Percentiles rank a stretch among this genome's conserved stretches.
These are phyloP conservation scores for Pristionchus fissidentatus DNA, from an alignment of 2,888 invertebrate species.

Conservation along the genomic window DNA sequence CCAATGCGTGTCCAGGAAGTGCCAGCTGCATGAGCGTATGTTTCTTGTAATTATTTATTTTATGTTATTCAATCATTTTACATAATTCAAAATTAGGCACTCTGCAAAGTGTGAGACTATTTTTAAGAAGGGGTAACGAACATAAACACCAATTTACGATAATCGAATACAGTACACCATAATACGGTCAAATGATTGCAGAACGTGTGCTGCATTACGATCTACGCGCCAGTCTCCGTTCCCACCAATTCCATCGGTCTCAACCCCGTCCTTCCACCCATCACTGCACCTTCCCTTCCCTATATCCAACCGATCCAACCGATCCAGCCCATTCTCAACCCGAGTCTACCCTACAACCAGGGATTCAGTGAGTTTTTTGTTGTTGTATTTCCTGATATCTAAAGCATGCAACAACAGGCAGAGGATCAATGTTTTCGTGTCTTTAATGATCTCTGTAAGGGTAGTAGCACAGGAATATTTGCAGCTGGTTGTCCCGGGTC, in stretches of 20 bases:
- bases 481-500: constrained; percentile 46
- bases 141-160: too few relatives aligned
- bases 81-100: too few relatives aligned
- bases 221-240: background rate
- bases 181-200: constrained; percentile 50
- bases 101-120: too few relatives aligned
- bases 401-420: background rate
- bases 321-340: background rate
- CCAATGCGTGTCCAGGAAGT: constrained; percentile 64
- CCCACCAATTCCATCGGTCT: constrained; percentile 26
- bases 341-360: constrained; percentile 57
- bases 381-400: background rate
- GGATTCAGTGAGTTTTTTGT: constrained; percentile 54
- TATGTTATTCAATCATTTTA: background rate
- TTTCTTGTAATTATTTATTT: background rate
- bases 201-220: constrained; percentile 65
- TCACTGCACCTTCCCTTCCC: constrained; percentile 44
- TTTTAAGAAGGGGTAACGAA: too few relatives aligned
- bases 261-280: constrained; percentile 48
- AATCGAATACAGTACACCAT: too few relatives aligned
- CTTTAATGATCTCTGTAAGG: background rate
- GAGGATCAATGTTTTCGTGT: background rate
- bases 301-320: background rate
- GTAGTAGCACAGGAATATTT: too few relatives aligned
- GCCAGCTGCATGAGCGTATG: constrained; percentile 54